These are phyloP conservation scores for Solenodon paradoxus DNA, from an alignment of 2,113 vertebrate genomes.

Conservation along the genomic window DNA sequence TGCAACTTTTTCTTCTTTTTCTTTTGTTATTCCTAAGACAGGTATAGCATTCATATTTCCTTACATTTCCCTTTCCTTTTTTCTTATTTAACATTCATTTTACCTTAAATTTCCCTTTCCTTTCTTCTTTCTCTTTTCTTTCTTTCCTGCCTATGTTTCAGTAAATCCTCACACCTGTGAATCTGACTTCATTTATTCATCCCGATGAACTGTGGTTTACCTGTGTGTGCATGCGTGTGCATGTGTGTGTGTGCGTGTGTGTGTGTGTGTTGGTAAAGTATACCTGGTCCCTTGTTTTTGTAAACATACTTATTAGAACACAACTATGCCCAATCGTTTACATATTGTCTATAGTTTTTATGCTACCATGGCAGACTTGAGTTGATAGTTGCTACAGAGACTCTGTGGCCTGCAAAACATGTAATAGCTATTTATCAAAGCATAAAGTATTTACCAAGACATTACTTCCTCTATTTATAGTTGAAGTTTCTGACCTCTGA, in stretches of 20 bases:
- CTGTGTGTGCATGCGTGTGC: too few species aligned
- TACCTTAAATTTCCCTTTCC: background rate
- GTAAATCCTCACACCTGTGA: background rate
- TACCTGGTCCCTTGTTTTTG: background rate
- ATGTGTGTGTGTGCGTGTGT: too few species aligned
- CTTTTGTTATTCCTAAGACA: background rate
- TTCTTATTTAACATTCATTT: background rate
- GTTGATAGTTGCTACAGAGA: background rate
- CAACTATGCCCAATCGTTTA: background rate
- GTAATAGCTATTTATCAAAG: conserved; percentile 14
- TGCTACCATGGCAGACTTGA: background rate
- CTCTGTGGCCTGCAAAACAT: background rate
- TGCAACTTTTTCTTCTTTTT: conserved; percentile 32
- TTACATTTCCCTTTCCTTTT: background rate
- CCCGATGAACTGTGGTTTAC: background rate
- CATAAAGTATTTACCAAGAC: conserved; percentile 35
- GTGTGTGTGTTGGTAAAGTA: conserved; percentile 14
- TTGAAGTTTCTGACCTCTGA: conserved; percentile 22
- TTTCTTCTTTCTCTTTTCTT: background rate
- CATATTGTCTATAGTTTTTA: background rate
- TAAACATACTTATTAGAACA: conserved; percentile 1
- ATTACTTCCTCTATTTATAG: background rate
- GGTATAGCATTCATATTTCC: background rate
- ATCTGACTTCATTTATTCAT: conserved; percentile 33
- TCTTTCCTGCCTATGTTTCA: background rate